Conservation (phyloP, 2,888 invertebrate genomes). For the Cheilosia pagana region DNA sequence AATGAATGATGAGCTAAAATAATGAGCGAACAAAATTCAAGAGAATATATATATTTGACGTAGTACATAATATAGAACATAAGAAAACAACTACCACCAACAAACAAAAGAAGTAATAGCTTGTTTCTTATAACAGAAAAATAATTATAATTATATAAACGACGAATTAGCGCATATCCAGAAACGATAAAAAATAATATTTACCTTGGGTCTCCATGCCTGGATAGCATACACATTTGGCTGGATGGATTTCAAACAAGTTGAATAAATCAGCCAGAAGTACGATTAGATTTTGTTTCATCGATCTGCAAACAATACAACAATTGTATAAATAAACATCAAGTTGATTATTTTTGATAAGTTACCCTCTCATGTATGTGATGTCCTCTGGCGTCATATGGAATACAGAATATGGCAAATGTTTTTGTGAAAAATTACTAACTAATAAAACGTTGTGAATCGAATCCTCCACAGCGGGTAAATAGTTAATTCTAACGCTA, state of each 20-base stretch:
- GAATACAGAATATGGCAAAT: conserved; percentile 94
- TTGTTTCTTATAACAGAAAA: conserved; percentile 1
- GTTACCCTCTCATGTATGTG: conserved; percentile 94
- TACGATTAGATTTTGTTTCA: conserved; percentile 95
- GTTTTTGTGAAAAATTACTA: conserved; percentile 92
- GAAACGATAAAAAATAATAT: conserved; percentile 49
- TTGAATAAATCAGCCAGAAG: conserved; percentile 97
- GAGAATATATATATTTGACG: not conserved
- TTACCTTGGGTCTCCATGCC: conserved; percentile 86
- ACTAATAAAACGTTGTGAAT: conserved; percentile 95
- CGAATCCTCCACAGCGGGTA: conserved; percentile 87
- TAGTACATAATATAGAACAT: not conserved
- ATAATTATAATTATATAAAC: not conserved
- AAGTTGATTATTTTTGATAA: not conserved
- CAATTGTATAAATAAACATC: not conserved
- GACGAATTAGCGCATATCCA: not conserved
- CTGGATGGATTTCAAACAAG: conserved; percentile 95
- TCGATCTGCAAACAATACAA: conserved; percentile 86
- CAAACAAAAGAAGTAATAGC: conserved; percentile 23
- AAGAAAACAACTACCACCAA: conserved; percentile 41
- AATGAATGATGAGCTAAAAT: conserved; percentile 16
- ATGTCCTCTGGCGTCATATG: conserved; percentile 98
- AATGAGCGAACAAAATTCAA: conserved; percentile 11
- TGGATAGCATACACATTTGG: conserved; percentile 93
- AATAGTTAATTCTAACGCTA: conserved; percentile 85